phyloP scores from a whole-genome alignment of 2,888 invertebrate genomes.

The Corythucha ciliata region DNA sequence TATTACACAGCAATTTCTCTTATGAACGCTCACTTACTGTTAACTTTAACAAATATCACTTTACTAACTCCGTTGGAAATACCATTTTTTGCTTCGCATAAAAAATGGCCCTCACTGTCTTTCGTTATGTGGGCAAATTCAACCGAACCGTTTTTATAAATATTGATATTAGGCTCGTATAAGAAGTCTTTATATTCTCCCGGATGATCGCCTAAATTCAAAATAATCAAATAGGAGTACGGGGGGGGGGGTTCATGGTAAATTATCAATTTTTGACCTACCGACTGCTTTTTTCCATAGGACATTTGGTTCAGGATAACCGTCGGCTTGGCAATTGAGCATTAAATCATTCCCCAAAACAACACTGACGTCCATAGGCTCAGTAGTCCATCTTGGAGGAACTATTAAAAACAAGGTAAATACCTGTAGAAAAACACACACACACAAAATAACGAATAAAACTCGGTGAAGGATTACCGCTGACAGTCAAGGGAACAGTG shows the following conservation, averaged over 20 bases:
- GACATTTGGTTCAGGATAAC: constrained; percentile 79
- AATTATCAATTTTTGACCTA: constrained; percentile 43
- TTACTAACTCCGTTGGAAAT: constrained; percentile 87
- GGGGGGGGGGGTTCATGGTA: neutral
- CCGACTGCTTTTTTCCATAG: constrained; percentile 86
- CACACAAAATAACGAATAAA: neutral
- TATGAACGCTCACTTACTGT: constrained; percentile 53
- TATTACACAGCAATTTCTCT: constrained; percentile 20
- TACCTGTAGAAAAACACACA: neutral
- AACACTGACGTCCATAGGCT: constrained; percentile 72
- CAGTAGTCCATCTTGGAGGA: constrained; percentile 81
- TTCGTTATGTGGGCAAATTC: constrained; percentile 74
- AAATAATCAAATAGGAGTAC: neutral
- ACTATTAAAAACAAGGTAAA: constrained; percentile 46
- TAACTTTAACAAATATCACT: constrained; percentile 79
- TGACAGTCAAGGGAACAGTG: constrained; percentile 70
- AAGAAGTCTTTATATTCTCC: constrained; percentile 76
- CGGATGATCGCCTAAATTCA: constrained; percentile 56
- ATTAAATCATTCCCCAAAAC: constrained; percentile 74
- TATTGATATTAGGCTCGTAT: constrained; percentile 65
- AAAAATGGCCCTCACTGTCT: constrained; percentile 80
- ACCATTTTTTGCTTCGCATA: constrained; percentile 88
- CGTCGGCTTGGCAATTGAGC: constrained; percentile 81
- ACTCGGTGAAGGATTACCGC: constrained; percentile 53
- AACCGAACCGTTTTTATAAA: constrained; percentile 73